Base-by-base conservation (phyloP, 2,888 invertebrate genomes). In the Pinctada fucata region DNA sequence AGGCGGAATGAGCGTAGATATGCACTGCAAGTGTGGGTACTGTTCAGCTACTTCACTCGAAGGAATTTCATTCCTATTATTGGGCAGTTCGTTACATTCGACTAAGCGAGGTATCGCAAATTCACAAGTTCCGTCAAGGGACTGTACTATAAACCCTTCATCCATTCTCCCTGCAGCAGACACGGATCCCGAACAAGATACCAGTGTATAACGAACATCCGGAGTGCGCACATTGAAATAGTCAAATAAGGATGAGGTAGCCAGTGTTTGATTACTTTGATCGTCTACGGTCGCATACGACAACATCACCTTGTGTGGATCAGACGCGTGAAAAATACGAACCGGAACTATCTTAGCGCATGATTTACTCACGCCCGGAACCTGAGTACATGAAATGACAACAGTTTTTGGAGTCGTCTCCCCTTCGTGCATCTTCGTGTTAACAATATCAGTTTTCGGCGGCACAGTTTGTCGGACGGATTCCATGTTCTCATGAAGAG, bases 311-410 rank as follows among this genome's bases (percentile, higher is more conserved):
- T 72, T 76, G 13, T 71, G 2, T 51, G 50, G 71, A 65, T 50
- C 50, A 13, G 64, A 63, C 10, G 2, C 50, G 48, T 31, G 58
- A 63, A 49, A 51, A 50, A 77, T 45, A 31, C 71, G 64, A 6
- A 77, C 77, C 13, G 77, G 77, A n/a, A 77, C 65, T 47, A 77
- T 77, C 47, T 77, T 77, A 2, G 77, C 77, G 58, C 77, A 77
- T 47, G 77, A 77, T 45, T 72, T 77, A 16, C 77, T 77, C 2
- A 47, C 50, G 16, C 76, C 76, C 70, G n/a, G 51, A 31, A 77
- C 52, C 58, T 66, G 70, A 5, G 77, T 77, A 67, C 77, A 77
- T 51, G 72, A 31, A 3, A 45, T n/a, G 5, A 49, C 16, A 8
- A 77, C 77, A 47, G 66, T 51, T n/a, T 67, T 65, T 5, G 16